Percentiles rank a stretch among this genome's conserved stretches.
These are phyloP conservation scores for Belonocnema kinseyi DNA, from an alignment of 1,140 invertebrate species.

Conservation along the genomic window DNA sequence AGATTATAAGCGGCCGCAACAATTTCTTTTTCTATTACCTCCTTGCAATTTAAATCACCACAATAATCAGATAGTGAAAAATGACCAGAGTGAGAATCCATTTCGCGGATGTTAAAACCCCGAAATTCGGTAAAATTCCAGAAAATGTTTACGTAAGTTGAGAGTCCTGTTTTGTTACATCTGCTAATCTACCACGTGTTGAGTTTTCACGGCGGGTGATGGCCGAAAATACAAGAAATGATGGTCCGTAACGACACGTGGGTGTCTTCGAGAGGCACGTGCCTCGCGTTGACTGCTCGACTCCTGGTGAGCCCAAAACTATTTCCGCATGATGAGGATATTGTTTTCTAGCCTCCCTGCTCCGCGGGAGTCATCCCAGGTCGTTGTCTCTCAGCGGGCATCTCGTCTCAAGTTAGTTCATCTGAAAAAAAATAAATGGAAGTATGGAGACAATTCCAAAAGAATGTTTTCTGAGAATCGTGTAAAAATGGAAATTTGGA, in stretches of 20 bases:
- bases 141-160: background rate
- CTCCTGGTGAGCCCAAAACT: slow-evolving; percentile 58
- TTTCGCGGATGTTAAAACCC: background rate
- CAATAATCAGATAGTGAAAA: too few species aligned
- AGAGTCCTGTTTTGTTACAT: background rate
- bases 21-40: too few species aligned
- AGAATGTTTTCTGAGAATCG: background rate
- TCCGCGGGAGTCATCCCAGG: slow-evolving; percentile 57
- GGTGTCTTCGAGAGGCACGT: slow-evolving; percentile 53
- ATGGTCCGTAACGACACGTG: slow-evolving; percentile 35
- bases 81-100: too few species aligned
- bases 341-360: slow-evolving; percentile 56
- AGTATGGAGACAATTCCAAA: background rate
- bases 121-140: background rate
- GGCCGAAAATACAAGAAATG: slow-evolving; percentile 45
- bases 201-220: slow-evolving; percentile 49
- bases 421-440: slow-evolving; percentile 1
- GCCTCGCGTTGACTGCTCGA: slow-evolving; percentile 51
- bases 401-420: slow-evolving; percentile 34
- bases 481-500: slow-evolving; percentile 1
- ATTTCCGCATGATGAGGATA: slow-evolving; percentile 68
- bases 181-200: slow-evolving; percentile 35
- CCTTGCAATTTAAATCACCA: too few species aligned
- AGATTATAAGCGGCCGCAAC: too few species aligned
- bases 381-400: slow-evolving; percentile 50